Percentiles rank a stretch among this genome's conserved stretches.
These are phyloP conservation scores for Neotoxoptera formosana DNA, from an alignment of 1,140 invertebrate species.

Conservation along the genomic window DNA sequence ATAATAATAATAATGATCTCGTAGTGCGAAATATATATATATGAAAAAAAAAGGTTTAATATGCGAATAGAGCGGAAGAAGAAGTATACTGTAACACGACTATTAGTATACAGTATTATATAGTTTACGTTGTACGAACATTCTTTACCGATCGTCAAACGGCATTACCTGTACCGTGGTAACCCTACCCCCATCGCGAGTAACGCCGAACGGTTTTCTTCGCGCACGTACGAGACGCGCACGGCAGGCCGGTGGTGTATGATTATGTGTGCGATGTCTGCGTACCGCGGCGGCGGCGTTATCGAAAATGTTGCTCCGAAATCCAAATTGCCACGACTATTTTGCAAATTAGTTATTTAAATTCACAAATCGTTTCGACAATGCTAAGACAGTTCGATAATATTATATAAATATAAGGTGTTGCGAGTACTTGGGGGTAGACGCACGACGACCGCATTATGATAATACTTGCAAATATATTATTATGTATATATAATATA, in stretches of 20 bases:
- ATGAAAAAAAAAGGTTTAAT: neutral
- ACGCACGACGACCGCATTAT: constrained; percentile 16
- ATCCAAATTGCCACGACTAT: neutral
- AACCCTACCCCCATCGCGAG: neutral
- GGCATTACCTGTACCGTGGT: neutral
- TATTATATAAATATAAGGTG: neutral
- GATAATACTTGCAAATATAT: constrained; percentile 11
- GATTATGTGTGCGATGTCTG: neutral
- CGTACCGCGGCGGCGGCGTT: neutral
- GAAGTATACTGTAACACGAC: neutral
- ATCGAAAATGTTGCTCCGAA: neutral
- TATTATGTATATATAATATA: neutral
- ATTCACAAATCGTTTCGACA: constrained; percentile 14
- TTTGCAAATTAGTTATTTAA: constrained; percentile 19
- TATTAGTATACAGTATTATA: neutral
- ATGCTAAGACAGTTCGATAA: neutral
- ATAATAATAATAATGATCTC: neutral
- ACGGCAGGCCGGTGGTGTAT: neutral
- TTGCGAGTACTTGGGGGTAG: neutral
- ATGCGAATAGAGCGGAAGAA: neutral
- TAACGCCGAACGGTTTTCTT: neutral
- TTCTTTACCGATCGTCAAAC: neutral
- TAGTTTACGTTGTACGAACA: neutral
- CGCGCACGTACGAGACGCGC: neutral
- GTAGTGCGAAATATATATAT: neutral